Evolutionary conservation across 2,797 vertebrate genomes (phyloP).

Genomic region (Artibeus lituratus): DNA sequence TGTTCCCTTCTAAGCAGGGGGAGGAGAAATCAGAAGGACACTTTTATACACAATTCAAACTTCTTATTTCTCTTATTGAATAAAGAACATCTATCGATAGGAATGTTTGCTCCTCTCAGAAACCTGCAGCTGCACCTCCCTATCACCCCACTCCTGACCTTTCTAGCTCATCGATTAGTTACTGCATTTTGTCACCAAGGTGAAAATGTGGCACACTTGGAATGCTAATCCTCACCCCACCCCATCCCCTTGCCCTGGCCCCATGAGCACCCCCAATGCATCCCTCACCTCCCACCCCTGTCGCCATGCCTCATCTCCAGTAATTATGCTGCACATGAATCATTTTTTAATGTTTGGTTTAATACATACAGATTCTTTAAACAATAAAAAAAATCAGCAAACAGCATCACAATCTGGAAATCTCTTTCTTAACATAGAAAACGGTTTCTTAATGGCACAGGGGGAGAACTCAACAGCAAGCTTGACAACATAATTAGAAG

Average conservation of each 20-base stretch:
- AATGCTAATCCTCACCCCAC: not conserved
- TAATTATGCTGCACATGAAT: conserved; percentile 74
- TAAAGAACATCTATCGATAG: not conserved
- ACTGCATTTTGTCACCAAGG: not conserved
- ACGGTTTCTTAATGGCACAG: conserved; percentile 83
- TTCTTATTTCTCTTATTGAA: not conserved
- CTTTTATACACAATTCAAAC: not conserved
- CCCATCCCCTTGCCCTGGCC: not conserved
- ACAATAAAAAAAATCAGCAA: conserved; percentile 84
- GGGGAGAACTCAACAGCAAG: conserved; percentile 82
- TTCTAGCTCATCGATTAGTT: not conserved
- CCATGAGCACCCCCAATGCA: not conserved
- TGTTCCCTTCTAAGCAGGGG: not conserved
- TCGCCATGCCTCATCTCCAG: conserved; percentile 22
- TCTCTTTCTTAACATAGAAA: conserved; percentile 85
- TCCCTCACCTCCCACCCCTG: not conserved
- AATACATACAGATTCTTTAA: conserved; percentile 82
- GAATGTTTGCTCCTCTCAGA: not conserved
- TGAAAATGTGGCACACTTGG: not conserved
- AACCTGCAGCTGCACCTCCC: not conserved
- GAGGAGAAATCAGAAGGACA: not conserved
- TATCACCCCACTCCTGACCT: not conserved
- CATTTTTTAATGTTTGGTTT: conserved; percentile 83
- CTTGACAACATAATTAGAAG: conserved; percentile 89
- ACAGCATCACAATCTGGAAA: conserved; percentile 83